phyloP scores from a whole-genome alignment of 2,797 vertebrate species.

The Darevskia mixta region DNA sequence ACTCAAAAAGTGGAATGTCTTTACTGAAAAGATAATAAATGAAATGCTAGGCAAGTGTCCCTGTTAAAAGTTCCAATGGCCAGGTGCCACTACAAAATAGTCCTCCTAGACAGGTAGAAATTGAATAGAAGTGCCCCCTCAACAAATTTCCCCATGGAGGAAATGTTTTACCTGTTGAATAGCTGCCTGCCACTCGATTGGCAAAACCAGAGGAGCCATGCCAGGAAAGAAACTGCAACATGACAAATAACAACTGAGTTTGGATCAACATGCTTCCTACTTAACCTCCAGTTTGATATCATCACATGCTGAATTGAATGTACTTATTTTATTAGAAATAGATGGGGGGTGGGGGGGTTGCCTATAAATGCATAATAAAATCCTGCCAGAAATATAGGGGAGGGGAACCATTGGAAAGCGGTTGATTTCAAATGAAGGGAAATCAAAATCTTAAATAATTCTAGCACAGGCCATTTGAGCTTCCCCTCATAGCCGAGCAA shows the following conservation, averaged over 20 bases:
- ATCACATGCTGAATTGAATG: conserved; percentile 2
- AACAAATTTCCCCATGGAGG: neutral
- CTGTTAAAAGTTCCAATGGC: too few species aligned
- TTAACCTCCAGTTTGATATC: conserved; percentile 26
- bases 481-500: conserved; percentile 39
- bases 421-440: conserved; percentile 58
- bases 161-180: neutral
- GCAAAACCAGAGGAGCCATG: neutral
- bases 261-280: neutral
- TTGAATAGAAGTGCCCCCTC: neutral
- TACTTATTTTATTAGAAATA: conserved; percentile 28
- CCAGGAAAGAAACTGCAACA: neutral
- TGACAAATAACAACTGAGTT: neutral
- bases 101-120: neutral
- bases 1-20: too few species aligned
- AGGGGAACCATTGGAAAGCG: conserved; percentile 41
- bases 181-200: neutral
- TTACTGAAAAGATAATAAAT: conserved; percentile 2
- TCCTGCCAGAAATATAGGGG: conserved; percentile 37
- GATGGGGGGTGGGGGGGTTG: neutral
- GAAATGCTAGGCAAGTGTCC: too few species aligned
- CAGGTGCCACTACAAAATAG: neutral
- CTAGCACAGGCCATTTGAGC: conserved; percentile 54
- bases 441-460: conserved; percentile 73
- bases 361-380: conserved; percentile 35